A percentile compares a stretch with the other conserved stretches of the same genome.
Evolutionary conservation across 2,797 vertebrate species (phyloP).

Genomic region (Coilia nasus): DNA sequence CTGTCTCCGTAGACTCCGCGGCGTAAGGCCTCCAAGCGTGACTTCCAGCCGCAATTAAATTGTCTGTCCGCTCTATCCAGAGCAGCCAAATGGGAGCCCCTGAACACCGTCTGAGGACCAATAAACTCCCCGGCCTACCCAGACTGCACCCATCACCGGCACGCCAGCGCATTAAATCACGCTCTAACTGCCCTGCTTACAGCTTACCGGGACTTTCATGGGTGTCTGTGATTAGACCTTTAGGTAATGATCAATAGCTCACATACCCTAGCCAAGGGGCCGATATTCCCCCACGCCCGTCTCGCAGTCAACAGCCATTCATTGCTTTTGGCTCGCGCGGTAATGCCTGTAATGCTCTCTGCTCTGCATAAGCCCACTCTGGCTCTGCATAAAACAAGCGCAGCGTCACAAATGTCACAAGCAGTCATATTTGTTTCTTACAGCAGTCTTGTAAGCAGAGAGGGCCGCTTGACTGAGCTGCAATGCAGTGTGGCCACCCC

Average conservation of each 20-base stretch:
- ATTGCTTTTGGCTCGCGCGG: background rate
- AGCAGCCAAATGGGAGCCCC: background rate
- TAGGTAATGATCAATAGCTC: constrained; percentile 32
- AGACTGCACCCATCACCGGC: constrained; percentile 29
- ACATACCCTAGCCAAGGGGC: background rate
- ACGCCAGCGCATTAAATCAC: constrained; percentile 37
- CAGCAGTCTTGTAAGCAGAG: no score
- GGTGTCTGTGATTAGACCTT: constrained; percentile 29
- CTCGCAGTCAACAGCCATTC: constrained; percentile 33
- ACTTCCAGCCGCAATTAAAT: background rate
- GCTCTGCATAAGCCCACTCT: background rate
- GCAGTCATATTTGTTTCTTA: background rate
- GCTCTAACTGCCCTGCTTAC: constrained; percentile 28
- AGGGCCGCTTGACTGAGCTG: no score
- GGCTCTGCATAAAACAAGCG: background rate
- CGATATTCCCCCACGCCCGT: constrained; percentile 28
- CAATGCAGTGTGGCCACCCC: no score
- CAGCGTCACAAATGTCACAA: background rate
- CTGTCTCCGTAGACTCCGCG: background rate
- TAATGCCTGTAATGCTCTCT: background rate
- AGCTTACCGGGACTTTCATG: constrained; percentile 5
- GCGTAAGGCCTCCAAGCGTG: background rate
- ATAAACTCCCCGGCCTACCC: constrained; percentile 35
- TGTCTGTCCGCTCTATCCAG: background rate
- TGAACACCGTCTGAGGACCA: constrained; percentile 26